These are phyloP conservation scores for Zosterops pallidus DNA, from an alignment of 2,113 vertebrate species.

Conservation along the genomic window DNA sequence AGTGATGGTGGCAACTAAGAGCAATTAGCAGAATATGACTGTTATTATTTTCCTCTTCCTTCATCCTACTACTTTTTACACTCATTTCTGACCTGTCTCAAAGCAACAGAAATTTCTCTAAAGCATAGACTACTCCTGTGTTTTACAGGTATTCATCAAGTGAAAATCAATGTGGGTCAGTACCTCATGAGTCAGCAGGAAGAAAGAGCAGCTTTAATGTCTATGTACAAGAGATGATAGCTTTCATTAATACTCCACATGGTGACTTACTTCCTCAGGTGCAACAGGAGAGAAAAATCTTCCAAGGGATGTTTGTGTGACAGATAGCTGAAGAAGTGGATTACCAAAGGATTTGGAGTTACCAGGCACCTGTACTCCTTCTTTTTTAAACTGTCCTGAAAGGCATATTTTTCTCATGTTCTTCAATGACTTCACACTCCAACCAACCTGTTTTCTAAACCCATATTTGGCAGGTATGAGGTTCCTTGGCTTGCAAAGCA, in stretches of 20 bases:
- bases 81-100: neutral
- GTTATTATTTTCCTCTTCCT: neutral
- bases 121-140: neutral
- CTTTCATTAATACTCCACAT: neutral
- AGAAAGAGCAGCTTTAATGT: neutral
- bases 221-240: neutral
- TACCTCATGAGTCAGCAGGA: neutral
- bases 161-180: neutral
- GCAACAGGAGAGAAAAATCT: neutral
- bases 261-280: neutral
- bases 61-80: neutral
- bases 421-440: constrained; percentile 17
- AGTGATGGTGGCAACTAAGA: neutral
- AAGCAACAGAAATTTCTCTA: neutral
- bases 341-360: neutral
- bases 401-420: neutral
- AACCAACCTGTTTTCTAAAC: constrained; percentile 40
- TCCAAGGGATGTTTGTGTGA: neutral
- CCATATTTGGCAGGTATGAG: constrained; percentile 4
- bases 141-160: neutral
- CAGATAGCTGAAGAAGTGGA: neutral
- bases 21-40: neutral
- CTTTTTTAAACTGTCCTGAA: neutral
- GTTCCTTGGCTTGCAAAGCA: constrained; percentile 24
- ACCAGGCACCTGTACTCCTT: neutral